Base-by-base conservation (phyloP, 2,113 vertebrate species). In the Anguilla rostrata region DNA sequence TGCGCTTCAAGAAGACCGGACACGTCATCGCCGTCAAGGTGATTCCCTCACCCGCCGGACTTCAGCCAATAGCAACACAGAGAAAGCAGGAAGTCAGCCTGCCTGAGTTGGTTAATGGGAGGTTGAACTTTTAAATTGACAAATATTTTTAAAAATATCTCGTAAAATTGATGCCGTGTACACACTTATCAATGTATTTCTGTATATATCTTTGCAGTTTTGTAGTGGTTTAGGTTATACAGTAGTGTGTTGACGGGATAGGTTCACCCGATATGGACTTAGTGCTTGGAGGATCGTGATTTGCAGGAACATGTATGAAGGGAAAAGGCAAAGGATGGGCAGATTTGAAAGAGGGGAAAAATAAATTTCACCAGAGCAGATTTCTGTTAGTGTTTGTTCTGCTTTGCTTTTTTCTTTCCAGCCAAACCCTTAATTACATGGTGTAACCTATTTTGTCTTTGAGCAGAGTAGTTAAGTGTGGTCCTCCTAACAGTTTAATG, bases 1-100 rank as follows among this genome's bases (percentile, higher is more conserved):
- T 99, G 91, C 94, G 97, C 39, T 99, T 98, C 93, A 96, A 97
- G 93, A 98, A 97, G 93, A 98, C 97, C 0, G 96, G 94, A 20
- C 96, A 98, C 2, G 88, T 98, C 93, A 97, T 99, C 0, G 98
- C 98, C 0, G 98, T 99, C 83, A 99, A 99, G 95, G 98, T 98
- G 88, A 95, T 94, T 85, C 1, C 41, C 12, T 22, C 8, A n/a
- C 75, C 49, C 29, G 49, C 15, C 34, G 22, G 22, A 39, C 71
- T 9, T 11, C 71, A 75, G 71, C 71, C 71, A 75, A n/a, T 29
- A 34, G 71, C 71, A 75, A n/a, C 71, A 75, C 26, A n/a, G 71
- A 75, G 71, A 26, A 34, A 34, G 20, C 63, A n/a, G 26, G 22
- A 71, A 26, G 63, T 71, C 26, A 11, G n/a, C 20, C 60, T 26